Conservation (phyloP, 2,113 vertebrate genomes). For the Cochlearius cochlearius region DNA sequence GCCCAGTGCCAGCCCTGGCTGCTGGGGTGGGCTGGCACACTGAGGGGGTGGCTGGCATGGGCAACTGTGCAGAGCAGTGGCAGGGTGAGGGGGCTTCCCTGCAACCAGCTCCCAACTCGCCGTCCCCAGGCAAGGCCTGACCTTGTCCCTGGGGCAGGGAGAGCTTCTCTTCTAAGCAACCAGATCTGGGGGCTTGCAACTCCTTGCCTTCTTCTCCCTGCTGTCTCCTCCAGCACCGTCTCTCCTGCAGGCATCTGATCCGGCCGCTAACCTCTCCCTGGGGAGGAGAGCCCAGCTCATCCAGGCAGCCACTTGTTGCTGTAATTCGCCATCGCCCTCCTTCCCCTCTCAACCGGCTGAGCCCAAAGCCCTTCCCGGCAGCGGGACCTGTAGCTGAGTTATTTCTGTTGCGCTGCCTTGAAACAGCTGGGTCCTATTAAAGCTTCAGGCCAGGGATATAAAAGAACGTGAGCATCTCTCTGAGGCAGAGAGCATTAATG, state of each 20-base stretch:
- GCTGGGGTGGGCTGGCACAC: not conserved
- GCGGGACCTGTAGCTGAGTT: not conserved
- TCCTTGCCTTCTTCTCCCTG: not conserved
- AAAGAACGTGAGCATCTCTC: conserved; percentile 55
- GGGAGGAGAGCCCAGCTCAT: not conserved
- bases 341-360: not conserved
- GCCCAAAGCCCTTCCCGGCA: not conserved
- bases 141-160: not conserved
- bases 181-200: not conserved
- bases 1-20: not conserved
- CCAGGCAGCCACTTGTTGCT: not conserved
- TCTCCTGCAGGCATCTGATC: not conserved
- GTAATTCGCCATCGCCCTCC: not conserved
- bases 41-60: accelerated
- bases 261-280: not conserved
- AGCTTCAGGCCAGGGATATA: not conserved
- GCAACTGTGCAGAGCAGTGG: not conserved
- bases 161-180: not conserved
- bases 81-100: not conserved
- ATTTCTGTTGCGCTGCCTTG: not conserved
- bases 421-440: not conserved
- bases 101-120: not conserved
- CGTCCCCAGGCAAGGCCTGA: not conserved
- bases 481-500: conserved; percentile 46
- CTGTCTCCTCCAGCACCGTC: not conserved